These are phyloP conservation scores for Lycocorax pyrrhopterus DNA, from an alignment of 2,113 vertebrate genomes.

Conservation along the genomic window DNA sequence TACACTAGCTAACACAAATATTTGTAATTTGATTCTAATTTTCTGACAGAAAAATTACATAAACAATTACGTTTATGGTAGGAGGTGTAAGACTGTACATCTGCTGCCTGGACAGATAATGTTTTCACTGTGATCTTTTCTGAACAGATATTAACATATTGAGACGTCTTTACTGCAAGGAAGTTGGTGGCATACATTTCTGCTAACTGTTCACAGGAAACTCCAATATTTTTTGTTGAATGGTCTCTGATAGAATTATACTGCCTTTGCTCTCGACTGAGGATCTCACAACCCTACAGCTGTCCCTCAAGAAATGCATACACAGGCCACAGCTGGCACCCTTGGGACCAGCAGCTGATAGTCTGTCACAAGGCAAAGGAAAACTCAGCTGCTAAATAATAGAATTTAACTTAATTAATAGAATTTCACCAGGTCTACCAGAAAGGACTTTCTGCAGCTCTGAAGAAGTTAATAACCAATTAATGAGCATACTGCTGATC, in stretches of 20 bases:
- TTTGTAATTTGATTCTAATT: background rate
- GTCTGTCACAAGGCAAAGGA: background rate
- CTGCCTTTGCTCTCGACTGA: background rate
- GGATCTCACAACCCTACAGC: background rate
- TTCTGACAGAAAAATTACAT: background rate
- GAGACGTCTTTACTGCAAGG: background rate
- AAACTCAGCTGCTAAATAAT: background rate
- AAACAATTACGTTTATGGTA: background rate
- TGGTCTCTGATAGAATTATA: background rate
- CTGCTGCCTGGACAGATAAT: background rate
- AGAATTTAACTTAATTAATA: background rate
- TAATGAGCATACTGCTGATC: background rate
- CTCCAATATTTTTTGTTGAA: background rate
- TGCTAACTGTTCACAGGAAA: background rate
- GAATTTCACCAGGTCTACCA: background rate
- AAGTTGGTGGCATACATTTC: background rate
- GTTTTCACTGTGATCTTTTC: background rate
- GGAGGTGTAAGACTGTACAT: background rate
- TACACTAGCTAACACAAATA: background rate
- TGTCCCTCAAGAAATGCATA: background rate
- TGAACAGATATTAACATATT: background rate
- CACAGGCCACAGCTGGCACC: rapidly evolving
- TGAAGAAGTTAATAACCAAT: background rate
- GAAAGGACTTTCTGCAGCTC: background rate
- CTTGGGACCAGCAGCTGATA: background rate